Evolutionary conservation across 2,888 invertebrate genomes (phyloP).

Genomic region (Melanargia galathea): DNA sequence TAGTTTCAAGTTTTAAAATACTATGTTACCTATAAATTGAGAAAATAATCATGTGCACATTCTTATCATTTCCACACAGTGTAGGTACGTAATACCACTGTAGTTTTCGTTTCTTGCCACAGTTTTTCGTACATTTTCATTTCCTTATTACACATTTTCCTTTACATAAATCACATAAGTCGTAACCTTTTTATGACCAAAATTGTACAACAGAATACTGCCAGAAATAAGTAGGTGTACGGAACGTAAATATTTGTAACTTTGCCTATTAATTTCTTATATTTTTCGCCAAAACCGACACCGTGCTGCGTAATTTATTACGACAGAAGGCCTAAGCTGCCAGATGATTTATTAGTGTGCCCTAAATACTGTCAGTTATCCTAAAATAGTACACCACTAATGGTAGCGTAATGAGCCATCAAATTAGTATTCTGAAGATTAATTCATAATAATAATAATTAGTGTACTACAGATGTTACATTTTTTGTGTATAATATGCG

Average conservation of each 20-base stretch:
- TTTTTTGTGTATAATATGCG: neutral
- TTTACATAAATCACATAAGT: too few relatives aligned
- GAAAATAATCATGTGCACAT: too few relatives aligned
- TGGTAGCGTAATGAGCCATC: constrained; percentile 18
- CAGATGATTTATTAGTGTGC: constrained; percentile 29
- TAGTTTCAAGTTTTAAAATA: too few relatives aligned
- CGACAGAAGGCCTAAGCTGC: constrained; percentile 19
- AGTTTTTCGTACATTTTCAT: too few relatives aligned
- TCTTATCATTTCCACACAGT: too few relatives aligned
- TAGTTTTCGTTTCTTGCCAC: too few relatives aligned
- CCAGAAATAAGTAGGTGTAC: neutral
- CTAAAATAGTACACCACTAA: constrained; percentile 5
- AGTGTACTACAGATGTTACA: neutral
- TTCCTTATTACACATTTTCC: too few relatives aligned
- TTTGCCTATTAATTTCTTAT: constrained; percentile 19
- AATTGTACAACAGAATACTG: neutral
- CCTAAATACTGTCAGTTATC: constrained; percentile 19
- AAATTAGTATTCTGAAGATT: neutral
- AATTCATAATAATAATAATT: neutral
- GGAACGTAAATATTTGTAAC: too few relatives aligned
- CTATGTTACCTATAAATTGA: too few relatives aligned
- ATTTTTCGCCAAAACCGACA: constrained; percentile 5
- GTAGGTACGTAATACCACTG: too few relatives aligned
- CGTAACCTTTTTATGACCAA: too few relatives aligned
- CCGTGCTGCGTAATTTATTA: constrained; percentile 20